Evolutionary conservation across 2,113 vertebrate genomes (phyloP).

Genomic region (Gobiocypris rarus): DNA sequence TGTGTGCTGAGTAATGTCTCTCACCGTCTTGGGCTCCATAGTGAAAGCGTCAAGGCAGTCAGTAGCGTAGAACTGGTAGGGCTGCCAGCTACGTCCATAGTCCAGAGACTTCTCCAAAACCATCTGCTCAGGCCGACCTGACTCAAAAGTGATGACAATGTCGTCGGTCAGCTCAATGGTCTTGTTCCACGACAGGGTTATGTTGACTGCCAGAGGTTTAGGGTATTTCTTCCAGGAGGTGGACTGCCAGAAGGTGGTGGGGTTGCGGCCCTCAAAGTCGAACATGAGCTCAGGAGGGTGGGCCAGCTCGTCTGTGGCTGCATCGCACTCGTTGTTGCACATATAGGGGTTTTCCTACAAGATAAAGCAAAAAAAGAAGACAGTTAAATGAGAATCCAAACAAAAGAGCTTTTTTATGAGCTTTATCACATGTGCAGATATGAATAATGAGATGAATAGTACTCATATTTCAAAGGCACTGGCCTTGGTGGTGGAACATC

Average conservation of each 20-base stretch:
- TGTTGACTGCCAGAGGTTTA: conserved; percentile 92
- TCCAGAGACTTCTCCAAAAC: conserved; percentile 97
- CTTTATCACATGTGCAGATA: not conserved
- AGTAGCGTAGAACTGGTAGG: conserved; percentile 97
- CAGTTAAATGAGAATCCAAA: not conserved
- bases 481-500: conserved; percentile 52
- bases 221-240: conserved; percentile 96
- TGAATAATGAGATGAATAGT: not conserved
- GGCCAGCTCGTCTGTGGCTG: conserved; percentile 90
- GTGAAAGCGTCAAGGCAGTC: conserved; percentile 97
- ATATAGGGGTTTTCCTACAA: conserved; percentile 97
- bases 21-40: conserved; percentile 96
- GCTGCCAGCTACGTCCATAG: conserved; percentile 95
- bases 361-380: conserved; percentile 63
- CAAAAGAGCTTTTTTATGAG: conserved; percentile 32
- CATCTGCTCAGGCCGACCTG: conserved; percentile 96
- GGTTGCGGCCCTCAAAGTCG: conserved; percentile 94
- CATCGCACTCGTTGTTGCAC: conserved; percentile 99
- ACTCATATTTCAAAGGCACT: conserved; percentile 5
- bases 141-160: conserved; percentile 97
- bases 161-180: conserved; percentile 98
- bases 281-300: conserved; percentile 98
- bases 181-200: conserved; percentile 98
- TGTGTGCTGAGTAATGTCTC: conserved; percentile 91
- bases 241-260: conserved; percentile 98